Evolutionary conservation across 2,797 vertebrate species (phyloP).

Genomic region (Oreonectes daqikongensis): DNA sequence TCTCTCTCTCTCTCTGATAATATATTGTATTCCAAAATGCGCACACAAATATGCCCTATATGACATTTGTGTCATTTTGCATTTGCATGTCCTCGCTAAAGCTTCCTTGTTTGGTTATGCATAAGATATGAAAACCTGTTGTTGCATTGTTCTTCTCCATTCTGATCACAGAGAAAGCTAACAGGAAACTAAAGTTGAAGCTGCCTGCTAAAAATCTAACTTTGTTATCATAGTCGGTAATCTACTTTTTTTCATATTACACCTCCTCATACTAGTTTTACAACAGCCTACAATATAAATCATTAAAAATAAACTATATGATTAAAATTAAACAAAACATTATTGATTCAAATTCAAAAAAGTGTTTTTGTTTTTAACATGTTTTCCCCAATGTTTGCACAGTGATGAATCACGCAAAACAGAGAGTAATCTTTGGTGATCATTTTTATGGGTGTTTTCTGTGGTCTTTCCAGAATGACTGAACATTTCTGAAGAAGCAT

Average conservation of each 20-base stretch:
- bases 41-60: neutral
- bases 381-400: neutral
- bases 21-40: neutral
- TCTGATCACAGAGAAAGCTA: neutral
- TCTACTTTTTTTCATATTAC: neutral
- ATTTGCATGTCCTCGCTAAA: neutral
- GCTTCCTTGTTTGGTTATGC: neutral
- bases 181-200: neutral
- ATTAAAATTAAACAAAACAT: too few species aligned
- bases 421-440: slow-evolving; percentile 18
- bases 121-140: neutral
- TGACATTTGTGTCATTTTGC: neutral
- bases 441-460: neutral
- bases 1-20: too few species aligned
- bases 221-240: neutral
- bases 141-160: neutral
- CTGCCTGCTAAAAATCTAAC: neutral
- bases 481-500: slow-evolving; percentile 41
- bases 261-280: neutral
- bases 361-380: neutral
- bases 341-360: neutral
- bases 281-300: neutral
- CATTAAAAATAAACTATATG: neutral
- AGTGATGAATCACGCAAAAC: slow-evolving; percentile 25
- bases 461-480: slow-evolving; percentile 41